Conservation (phyloP, 2,888 invertebrate species). For the Pristionchus exspectatus region DNA sequence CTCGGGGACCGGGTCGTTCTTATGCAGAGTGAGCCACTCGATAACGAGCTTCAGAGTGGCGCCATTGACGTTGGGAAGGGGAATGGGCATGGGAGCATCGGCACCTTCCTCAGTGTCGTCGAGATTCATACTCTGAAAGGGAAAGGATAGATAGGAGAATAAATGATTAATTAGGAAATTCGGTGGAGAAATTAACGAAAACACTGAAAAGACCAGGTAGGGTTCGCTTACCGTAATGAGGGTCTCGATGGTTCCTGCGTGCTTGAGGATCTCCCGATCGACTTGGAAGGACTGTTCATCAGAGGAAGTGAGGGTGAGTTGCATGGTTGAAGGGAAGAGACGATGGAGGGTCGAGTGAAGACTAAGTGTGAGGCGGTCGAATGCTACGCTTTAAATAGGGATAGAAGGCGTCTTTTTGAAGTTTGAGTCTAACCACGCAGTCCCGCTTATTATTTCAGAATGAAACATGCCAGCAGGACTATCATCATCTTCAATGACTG, state of each 20-base stretch:
- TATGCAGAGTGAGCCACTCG: not conserved
- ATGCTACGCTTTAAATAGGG: not conserved
- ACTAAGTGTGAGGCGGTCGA: not conserved
- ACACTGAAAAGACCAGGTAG: too few relatives aligned
- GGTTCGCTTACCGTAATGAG: constrained; percentile 1
- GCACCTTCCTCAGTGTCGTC: not conserved
- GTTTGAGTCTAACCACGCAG: not conserved
- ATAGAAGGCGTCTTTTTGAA: not conserved
- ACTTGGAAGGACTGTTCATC: not conserved
- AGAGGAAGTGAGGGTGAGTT: not conserved
- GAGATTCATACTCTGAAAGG: not conserved
- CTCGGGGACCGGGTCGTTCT: not conserved
- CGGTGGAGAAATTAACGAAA: too few relatives aligned
- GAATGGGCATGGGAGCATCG: not conserved
- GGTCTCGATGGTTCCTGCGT: not conserved
- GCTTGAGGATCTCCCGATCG: not conserved
- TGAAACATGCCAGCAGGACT: not conserved
- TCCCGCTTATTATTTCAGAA: not conserved
- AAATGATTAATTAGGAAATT: not conserved
- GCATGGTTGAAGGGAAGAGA: not conserved
- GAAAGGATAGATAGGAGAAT: not conserved
- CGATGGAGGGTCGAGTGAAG: not conserved
- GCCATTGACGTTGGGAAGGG: constrained; percentile 9
- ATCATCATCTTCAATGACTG: too few relatives aligned
- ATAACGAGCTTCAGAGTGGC: not conserved